These are phyloP conservation scores for Glaucidium brasilianum DNA, from an alignment of 2,113 vertebrate genomes.

Conservation along the genomic window DNA sequence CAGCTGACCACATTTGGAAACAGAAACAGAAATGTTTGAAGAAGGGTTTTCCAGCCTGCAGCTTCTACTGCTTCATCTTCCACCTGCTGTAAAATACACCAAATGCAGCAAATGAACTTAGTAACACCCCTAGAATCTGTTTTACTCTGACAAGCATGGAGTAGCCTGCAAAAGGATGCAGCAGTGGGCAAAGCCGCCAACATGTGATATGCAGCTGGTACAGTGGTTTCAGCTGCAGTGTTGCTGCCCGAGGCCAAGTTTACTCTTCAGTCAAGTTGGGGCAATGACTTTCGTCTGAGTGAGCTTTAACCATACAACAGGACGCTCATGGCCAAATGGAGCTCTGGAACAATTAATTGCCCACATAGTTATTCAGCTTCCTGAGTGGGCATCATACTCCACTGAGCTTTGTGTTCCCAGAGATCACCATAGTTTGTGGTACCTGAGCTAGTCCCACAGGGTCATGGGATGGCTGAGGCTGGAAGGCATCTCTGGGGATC, in stretches of 20 bases:
- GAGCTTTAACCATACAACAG: not conserved
- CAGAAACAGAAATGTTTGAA: not conserved
- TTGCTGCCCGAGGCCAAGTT: not conserved
- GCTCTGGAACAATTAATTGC: not conserved
- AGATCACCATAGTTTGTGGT: not conserved
- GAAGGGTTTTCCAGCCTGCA: not conserved
- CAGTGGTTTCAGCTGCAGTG: not conserved
- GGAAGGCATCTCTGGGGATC: not conserved
- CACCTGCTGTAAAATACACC: not conserved
- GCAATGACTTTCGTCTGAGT: not conserved
- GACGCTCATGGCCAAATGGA: not conserved
- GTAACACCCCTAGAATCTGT: not conserved
- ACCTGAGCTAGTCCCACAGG: not conserved
- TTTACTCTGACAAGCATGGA: not conserved
- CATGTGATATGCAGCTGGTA: not conserved
- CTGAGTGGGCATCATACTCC: not conserved
- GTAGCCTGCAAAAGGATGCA: not conserved
- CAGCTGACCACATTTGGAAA: not conserved
- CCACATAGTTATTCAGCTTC: not conserved
- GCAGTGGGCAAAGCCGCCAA: not conserved
- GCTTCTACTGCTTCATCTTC: not conserved
- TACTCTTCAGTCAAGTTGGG: not conserved
- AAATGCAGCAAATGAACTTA: not conserved
- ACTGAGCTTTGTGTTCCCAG: not conserved
- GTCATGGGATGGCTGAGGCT: not conserved